phyloP scores from a whole-genome alignment of 1,140 invertebrate species.

The Drosophila pruinosa region DNA sequence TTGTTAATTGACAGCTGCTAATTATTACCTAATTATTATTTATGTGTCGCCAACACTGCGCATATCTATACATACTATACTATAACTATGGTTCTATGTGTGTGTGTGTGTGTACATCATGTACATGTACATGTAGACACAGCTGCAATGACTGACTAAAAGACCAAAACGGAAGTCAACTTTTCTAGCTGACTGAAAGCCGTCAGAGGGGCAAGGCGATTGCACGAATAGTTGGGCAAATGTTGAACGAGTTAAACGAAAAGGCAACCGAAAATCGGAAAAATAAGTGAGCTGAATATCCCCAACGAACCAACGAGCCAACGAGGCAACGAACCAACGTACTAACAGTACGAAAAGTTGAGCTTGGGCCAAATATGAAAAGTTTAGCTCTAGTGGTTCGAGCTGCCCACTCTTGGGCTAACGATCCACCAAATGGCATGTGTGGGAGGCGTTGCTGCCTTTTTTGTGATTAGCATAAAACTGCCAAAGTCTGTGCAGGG shows the following conservation, averaged over 20 bases:
- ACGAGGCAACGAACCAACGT: conserved; percentile 20
- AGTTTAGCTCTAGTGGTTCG: conserved; percentile 55
- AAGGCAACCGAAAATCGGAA: conserved; percentile 58
- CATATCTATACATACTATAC: not conserved
- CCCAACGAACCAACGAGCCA: conserved; percentile 37
- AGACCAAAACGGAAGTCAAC: conserved; percentile 34
- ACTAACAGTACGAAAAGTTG: conserved; percentile 61
- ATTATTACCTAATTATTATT: conserved; percentile 79
- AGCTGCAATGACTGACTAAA: conserved; percentile 26
- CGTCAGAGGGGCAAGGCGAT: not conserved
- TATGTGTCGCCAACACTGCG: conserved; percentile 31
- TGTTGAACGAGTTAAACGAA: conserved; percentile 71
- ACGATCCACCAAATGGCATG: conserved; percentile 8
- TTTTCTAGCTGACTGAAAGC: conserved; percentile 41
- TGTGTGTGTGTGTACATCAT: too few relatives aligned
- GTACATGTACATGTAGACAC: conserved; percentile 7
- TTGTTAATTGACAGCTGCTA: conserved; percentile 74
- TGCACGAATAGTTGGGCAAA: conserved; percentile 63
- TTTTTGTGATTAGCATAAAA: conserved; percentile 80
- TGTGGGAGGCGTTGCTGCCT: conserved; percentile 41
- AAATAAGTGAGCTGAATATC: conserved; percentile 44
- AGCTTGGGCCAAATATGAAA: conserved; percentile 64
- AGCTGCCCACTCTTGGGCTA: not conserved
- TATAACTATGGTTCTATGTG: not conserved
- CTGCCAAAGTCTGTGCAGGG: conserved; percentile 65